Conservation (phyloP, 2,888 invertebrate species). For the Trachelus tabidus region DNA sequence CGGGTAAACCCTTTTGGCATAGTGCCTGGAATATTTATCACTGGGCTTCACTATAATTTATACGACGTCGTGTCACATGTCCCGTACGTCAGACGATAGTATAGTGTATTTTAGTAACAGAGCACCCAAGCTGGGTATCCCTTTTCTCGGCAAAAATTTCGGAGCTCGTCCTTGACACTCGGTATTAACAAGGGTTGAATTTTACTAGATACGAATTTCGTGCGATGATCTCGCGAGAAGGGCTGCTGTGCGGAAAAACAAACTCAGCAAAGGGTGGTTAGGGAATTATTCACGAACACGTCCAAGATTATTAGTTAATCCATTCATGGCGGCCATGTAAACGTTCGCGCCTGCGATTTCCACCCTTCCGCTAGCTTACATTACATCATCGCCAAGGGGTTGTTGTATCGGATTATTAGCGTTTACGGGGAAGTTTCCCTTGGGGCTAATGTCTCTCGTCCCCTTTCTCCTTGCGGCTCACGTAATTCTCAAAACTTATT, state of each 20-base stretch:
- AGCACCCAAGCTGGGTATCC: too few species aligned
- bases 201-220: too few species aligned
- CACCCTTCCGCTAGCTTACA: slow-evolving; percentile 11
- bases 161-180: too few species aligned
- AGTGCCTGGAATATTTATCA: slow-evolving; percentile 5
- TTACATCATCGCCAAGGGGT: slow-evolving; percentile 11
- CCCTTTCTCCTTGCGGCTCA: too few species aligned
- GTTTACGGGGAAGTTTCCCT: background rate
- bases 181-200: too few species aligned
- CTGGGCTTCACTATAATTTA: background rate
- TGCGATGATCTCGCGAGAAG: too few species aligned
- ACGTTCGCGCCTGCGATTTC: slow-evolving; percentile 10
- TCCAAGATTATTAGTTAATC: slow-evolving; percentile 41
- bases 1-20: background rate
- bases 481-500: too few species aligned
- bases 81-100: too few species aligned
- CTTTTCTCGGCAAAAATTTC: too few species aligned
- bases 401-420: background rate
- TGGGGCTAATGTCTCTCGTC: too few species aligned
- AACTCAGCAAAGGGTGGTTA: background rate
- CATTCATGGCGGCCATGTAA: slow-evolving; percentile 35
- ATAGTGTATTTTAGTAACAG: too few species aligned
- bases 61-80: background rate
- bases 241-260: too few species aligned
- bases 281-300: slow-evolving; percentile 46